Base-by-base conservation (phyloP, 92 coral and sea anemone genomes). In the Heliopora coerulea region DNA sequence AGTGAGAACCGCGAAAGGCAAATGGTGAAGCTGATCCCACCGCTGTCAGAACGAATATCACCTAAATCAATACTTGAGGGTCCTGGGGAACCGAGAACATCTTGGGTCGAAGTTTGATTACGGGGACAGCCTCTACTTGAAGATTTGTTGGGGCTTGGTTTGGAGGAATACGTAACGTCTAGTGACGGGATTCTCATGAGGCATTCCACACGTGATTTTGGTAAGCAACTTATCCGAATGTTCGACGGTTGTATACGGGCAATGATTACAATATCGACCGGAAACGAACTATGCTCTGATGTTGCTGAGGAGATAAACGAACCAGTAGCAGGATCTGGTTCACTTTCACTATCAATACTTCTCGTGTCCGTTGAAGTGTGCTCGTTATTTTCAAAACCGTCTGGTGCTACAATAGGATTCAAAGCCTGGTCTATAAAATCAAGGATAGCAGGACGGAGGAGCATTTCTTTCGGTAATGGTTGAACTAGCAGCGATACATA, bases 191-290 rank as follows among this genome's bases (percentile, higher is more conserved):
- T 81, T 18, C 91, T 90, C 54, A 93, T 86, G 89, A 93, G 91
- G 80, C 98, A 93, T 59, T 93, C 98, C 2, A 93, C 98, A 54
- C 96, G 96, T 1, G 98, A 93, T 3, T 86, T 90, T 13, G 98
- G 98, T 30, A 87, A 87, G 46, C 98, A 93, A 73, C 96, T 90
- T 62, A 93, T 84, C 63, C 98, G 86, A 52, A 93, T 93, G 54
- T 91, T 91, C 3, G 98, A 93, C 0, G 98, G 98, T 73, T 93
- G 96, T 0, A 93, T 91, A 2, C 98, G 84, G 63, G 89, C 81
- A 23, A 93, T 97, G 28, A 93, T 89, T 79, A 93, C 98, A 14
- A 93, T 90, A 80, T 93, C 96, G 30, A 93, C 98, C 0, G 98
- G 98, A 62, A 93, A 93, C 9, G 98, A 90, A 19, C 95, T 83